phyloP scores from a whole-genome alignment of 2,113 vertebrate species.

The Apodemus speciosus region DNA sequence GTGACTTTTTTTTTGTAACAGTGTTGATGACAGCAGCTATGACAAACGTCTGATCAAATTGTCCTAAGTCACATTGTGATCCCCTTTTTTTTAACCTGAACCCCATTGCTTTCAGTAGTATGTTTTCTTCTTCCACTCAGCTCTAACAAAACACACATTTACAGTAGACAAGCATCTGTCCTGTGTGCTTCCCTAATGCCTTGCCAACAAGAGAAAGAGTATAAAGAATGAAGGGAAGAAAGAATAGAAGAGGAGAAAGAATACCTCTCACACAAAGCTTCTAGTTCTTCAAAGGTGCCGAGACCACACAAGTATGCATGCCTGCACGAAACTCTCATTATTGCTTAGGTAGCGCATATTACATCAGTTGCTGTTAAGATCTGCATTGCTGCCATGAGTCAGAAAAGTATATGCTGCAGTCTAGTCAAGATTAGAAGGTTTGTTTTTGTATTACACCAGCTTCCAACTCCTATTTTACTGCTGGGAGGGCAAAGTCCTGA shows the following conservation, averaged over 20 bases:
- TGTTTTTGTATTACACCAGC: slow-evolving; percentile 55
- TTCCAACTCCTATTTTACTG: slow-evolving; percentile 79
- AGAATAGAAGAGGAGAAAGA: background rate
- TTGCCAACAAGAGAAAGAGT: background rate
- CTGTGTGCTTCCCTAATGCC: background rate
- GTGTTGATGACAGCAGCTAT: background rate
- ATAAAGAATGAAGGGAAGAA: background rate
- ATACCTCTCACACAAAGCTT: background rate
- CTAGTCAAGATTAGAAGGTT: slow-evolving; percentile 74
- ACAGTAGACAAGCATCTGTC: background rate
- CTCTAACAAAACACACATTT: background rate
- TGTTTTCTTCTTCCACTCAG: background rate
- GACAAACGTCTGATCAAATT: background rate
- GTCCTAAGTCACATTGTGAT: background rate
- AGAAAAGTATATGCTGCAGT: slow-evolving; percentile 52
- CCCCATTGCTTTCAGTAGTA: background rate
- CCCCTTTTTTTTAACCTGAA: slow-evolving; percentile 25
- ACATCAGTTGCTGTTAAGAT: background rate
- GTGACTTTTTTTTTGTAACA: background rate
- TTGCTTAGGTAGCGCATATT: background rate
- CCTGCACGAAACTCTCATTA: background rate
- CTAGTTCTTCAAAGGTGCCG: background rate
- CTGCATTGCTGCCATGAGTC: slow-evolving; percentile 48
- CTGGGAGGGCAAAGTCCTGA: slow-evolving; percentile 57
- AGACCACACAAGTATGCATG: background rate